phyloP scores from a whole-genome alignment of 1,140 invertebrate genomes.

The Trichonephila clavipes region DNA sequence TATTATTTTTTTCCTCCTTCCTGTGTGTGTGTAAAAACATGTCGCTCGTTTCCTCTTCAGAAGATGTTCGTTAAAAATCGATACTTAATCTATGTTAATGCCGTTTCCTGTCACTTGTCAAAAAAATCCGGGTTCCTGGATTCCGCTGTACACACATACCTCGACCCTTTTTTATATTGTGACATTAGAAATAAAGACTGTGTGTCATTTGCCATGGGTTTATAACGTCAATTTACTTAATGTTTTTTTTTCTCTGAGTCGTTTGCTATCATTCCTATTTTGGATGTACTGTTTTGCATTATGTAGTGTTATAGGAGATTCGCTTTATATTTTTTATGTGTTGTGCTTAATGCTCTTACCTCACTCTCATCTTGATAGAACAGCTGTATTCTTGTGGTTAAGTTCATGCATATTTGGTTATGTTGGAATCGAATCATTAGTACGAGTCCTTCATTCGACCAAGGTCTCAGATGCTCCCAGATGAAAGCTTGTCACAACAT shows the following conservation, averaged over 20 bases:
- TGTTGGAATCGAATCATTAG: too few relatives aligned
- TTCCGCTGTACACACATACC: not conserved
- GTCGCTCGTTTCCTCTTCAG: not conserved
- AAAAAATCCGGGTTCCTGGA: not conserved
- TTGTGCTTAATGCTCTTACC: too few relatives aligned
- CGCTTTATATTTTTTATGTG: not conserved
- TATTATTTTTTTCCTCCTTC: not conserved
- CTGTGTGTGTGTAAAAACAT: not conserved
- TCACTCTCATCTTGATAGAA: too few relatives aligned
- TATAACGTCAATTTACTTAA: not conserved
- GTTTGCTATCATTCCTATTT: not conserved
- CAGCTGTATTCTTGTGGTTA: too few relatives aligned
- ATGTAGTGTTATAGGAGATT: not conserved
- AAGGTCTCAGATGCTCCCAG: too few relatives aligned
- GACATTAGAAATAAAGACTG: not conserved
- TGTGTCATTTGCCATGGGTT: not conserved
- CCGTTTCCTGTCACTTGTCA: constrained; percentile 6
- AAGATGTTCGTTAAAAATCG: constrained; percentile 30
- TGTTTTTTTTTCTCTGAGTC: too few relatives aligned
- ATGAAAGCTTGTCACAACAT: too few relatives aligned
- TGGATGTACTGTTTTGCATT: too few relatives aligned
- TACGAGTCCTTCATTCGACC: too few relatives aligned
- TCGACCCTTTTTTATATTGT: not conserved
- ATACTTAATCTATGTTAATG: constrained; percentile 59
- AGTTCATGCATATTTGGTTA: too few relatives aligned